Percentiles rank a stretch among this genome's conserved stretches.
Evolutionary conservation across 2,797 vertebrate genomes (phyloP).

Genomic region (Scleropages formosus): DNA sequence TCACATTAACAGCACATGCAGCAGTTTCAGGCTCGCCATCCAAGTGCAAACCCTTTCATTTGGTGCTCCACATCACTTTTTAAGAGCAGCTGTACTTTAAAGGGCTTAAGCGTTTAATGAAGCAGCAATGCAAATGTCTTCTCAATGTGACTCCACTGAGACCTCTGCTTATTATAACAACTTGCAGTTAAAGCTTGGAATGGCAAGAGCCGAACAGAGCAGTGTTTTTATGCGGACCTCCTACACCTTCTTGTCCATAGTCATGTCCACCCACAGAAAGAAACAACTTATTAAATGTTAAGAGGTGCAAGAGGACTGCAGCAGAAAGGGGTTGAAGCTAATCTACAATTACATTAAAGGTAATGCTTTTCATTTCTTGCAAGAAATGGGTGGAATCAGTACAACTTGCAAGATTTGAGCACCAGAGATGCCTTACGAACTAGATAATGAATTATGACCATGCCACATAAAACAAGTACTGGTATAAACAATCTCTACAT

Average conservation of each 20-base stretch:
- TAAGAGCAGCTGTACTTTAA: too few species aligned
- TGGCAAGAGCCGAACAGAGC: not conserved
- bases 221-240: not conserved
- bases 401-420: constrained; percentile 8
- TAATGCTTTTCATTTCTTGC: not conserved
- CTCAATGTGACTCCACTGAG: not conserved
- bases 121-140: not conserved
- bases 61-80: too few species aligned
- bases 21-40: too few species aligned
- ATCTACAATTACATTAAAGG: not conserved
- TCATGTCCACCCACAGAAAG: constrained; percentile 10
- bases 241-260: not conserved
- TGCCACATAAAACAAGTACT: not conserved
- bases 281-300: not conserved
- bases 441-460: not conserved
- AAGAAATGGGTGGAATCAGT: not conserved
- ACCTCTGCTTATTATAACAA: constrained; percentile 1
- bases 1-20: too few species aligned
- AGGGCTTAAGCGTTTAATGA: not conserved
- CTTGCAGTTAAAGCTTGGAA: not conserved
- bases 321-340: not conserved
- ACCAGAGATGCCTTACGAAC: not conserved
- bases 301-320: not conserved
- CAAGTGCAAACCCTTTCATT: too few species aligned
- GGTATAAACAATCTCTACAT: not conserved